Evolutionary conservation across 2,888 invertebrate species (phyloP).

Genomic region (Tenthredo mesomela): DNA sequence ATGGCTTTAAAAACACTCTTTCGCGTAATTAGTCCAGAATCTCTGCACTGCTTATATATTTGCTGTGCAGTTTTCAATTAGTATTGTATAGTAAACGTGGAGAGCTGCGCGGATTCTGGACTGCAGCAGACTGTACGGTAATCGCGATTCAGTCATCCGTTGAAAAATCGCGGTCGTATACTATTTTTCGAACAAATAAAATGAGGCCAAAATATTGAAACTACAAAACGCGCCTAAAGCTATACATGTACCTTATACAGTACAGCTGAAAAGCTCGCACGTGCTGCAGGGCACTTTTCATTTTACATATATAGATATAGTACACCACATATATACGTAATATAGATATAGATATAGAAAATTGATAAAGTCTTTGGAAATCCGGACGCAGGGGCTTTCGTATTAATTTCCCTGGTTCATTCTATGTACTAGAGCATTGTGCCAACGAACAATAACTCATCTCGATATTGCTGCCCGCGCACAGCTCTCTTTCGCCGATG

Average conservation of each 20-base stretch:
- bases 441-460: slow-evolving; percentile 73
- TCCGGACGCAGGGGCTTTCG: slow-evolving; percentile 63
- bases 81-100: slow-evolving; percentile 3
- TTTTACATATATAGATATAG: slow-evolving; percentile 21
- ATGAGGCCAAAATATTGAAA: slow-evolving; percentile 22
- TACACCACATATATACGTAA: not conserved
- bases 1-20: not conserved
- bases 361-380: slow-evolving; percentile 66
- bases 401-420: slow-evolving; percentile 71
- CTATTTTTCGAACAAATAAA: not conserved
- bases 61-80: not conserved
- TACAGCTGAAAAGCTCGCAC: slow-evolving; percentile 1
- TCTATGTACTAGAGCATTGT: slow-evolving; percentile 72
- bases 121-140: not conserved
- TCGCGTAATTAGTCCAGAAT: not conserved
- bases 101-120: not conserved
- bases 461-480: slow-evolving; percentile 70
- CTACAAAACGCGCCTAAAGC: slow-evolving; percentile 6
- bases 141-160: not conserved
- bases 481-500: slow-evolving; percentile 50
- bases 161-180: not conserved
- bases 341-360: slow-evolving; percentile 54
- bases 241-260: not conserved
- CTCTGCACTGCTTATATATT: not conserved
- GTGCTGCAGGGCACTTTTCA: slow-evolving; percentile 35